Evolutionary conservation across 2,888 invertebrate genomes (phyloP).

Genomic region (Ramazzottius varieornatus): DNA sequence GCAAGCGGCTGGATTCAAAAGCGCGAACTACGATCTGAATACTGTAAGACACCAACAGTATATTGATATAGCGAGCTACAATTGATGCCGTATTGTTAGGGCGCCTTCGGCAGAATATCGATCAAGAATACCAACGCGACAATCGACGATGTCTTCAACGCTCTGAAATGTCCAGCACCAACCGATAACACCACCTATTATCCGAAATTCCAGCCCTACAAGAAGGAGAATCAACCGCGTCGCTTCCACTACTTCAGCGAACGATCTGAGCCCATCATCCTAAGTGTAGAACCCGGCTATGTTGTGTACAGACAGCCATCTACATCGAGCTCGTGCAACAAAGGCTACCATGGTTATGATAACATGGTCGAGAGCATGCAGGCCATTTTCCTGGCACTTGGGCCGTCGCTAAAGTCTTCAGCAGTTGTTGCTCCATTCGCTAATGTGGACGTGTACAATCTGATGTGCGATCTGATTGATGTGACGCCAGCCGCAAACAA

Average conservation of each 20-base stretch:
- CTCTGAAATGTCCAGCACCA: no score
- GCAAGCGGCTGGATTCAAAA: no score
- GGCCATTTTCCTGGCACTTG: conserved; percentile 22
- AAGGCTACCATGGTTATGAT: conserved; percentile 19
- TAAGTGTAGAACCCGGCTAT: conserved; percentile 3
- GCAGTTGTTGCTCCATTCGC: conserved; percentile 19
- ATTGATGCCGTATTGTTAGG: no score
- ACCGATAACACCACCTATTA: no score
- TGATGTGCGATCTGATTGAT: conserved; percentile 20
- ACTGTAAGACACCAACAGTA: no score
- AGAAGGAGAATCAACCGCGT: conserved; percentile 14
- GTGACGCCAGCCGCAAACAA: conserved; percentile 22
- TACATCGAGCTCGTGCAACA: conserved; percentile 9
- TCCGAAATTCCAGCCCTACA: conserved; percentile 12
- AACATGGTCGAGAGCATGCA: conserved; percentile 16
- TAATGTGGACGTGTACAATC: conserved; percentile 25
- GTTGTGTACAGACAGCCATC: conserved; percentile 6
- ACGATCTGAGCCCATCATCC: conserved; percentile 3
- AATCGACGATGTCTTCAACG: no score
- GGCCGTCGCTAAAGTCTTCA: conserved; percentile 21
- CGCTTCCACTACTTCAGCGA: conserved; percentile 15
- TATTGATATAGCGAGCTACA: no score
- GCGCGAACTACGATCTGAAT: no score
- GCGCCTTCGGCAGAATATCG: no score
- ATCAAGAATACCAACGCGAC: no score